These are phyloP conservation scores for Tineola bisselliella DNA, from an alignment of 2,888 invertebrate species.

Conservation along the genomic window DNA sequence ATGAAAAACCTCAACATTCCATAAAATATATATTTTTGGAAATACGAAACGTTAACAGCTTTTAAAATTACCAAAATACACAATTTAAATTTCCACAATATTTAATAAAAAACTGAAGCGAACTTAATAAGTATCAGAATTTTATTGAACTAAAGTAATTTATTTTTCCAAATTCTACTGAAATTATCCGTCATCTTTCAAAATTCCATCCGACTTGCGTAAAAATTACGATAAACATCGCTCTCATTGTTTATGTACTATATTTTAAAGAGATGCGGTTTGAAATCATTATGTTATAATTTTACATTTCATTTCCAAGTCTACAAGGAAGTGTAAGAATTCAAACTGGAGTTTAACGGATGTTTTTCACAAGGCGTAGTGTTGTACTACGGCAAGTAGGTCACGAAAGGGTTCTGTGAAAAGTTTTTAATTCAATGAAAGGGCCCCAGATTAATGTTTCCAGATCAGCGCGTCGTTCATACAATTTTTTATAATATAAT, in stretches of 20 bases:
- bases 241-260: background rate
- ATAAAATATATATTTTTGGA: too few species aligned
- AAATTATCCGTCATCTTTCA: constrained; percentile 3
- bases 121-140: background rate
- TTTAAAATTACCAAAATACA: too few species aligned
- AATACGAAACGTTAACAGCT: too few species aligned
- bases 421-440: constrained; percentile 8
- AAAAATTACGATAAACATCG: constrained; percentile 5
- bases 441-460: constrained; percentile 6
- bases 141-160: background rate
- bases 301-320: background rate
- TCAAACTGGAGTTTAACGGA: background rate
- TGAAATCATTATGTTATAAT: background rate
- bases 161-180: background rate
- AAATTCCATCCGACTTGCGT: constrained; percentile 1
- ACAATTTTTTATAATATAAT: background rate
- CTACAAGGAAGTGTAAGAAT: background rate
- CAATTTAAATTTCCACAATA: too few species aligned
- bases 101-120: background rate
- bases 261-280: background rate
- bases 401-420: constrained; percentile 3
- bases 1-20: too few species aligned
- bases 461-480: background rate
- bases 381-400: background rate
- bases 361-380: background rate